A percentile compares a stretch with the other conserved stretches of the same genome.
Conservation (phyloP, 1,140 invertebrate species). For the Tetramorium alpestre region DNA sequence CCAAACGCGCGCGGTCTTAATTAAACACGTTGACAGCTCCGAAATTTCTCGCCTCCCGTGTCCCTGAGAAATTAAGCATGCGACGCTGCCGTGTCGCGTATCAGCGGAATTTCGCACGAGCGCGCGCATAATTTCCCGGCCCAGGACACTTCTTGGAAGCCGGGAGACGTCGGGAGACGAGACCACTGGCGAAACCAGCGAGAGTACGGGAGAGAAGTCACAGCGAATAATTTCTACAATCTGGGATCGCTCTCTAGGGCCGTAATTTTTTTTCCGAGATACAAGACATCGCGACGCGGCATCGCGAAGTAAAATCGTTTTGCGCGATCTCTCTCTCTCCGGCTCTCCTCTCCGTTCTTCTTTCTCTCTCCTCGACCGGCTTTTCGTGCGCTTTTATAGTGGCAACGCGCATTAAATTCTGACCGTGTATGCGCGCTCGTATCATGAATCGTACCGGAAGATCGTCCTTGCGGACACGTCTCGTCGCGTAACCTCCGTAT, state of each 20-base stretch:
- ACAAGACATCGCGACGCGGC: slow-evolving; percentile 32
- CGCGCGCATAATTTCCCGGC: slow-evolving; percentile 40
- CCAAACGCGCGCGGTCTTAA: not conserved
- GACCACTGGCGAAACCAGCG: not conserved
- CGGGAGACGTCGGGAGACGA: slow-evolving; percentile 5
- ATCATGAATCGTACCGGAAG: slow-evolving; percentile 38
- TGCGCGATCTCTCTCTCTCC: slow-evolving; percentile 19
- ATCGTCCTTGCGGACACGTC: slow-evolving; percentile 36
- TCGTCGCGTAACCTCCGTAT: not conserved
- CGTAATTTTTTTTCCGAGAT: slow-evolving; percentile 70
- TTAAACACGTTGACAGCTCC: not conserved
- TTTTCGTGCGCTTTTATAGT: slow-evolving; percentile 22
- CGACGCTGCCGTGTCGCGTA: not conserved
- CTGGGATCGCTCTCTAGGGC: slow-evolving; percentile 70
- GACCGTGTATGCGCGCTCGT: slow-evolving; percentile 20
- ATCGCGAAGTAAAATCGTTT: slow-evolving; percentile 57
- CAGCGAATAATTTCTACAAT: slow-evolving; percentile 74
- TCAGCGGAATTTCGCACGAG: slow-evolving; percentile 42
- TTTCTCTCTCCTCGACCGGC: not conserved
- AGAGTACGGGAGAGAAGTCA: slow-evolving; percentile 52
- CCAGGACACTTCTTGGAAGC: slow-evolving; percentile 55
- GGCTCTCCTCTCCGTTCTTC: not conserved
- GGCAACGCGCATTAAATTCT: slow-evolving; percentile 52
- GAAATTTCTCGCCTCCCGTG: slow-evolving; percentile 6
- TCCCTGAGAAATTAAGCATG: slow-evolving; percentile 17